Evolutionary conservation across 1,140 invertebrate genomes (phyloP), one percentile per base, ranked within the genome.

Genomic region (Conus betulinus): DNA sequence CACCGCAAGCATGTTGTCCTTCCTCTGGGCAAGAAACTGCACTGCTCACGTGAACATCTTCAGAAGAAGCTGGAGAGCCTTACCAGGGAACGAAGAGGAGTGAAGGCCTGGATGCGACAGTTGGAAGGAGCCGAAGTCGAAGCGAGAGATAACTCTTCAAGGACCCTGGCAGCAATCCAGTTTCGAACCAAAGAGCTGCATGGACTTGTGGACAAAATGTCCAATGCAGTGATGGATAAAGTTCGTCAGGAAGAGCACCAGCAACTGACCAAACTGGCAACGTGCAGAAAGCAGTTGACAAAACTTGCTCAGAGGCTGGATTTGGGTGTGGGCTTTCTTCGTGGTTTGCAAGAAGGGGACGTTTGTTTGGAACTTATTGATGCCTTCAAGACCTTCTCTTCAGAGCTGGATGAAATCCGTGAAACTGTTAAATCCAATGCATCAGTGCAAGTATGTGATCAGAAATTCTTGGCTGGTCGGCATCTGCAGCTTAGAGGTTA

Each of bases 301-400:
- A 74, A 39, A 5, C 92, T 91, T 78, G 78, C 89, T 15, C 88
- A 93, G 27, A 88, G 91, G 13, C 60, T 92, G 55, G 88, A 92
- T 51, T 89, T 89, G 27, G 93, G 92, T 15, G 85, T 91, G 57
- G 76, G 84, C 53, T 94, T 94, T 87, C 87, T 94, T 6, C 91
- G 91, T 39, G 92, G 93, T 53, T 89, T 94, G 0, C 93, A 93
- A 63, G 93, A 93, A 57, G 92, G 90, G 78, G 93, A 94, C 76
- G 91, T 94, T 81, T 92, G 93, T 82, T 78, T 94, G 74, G 93
- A 94, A 89, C 89, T 93, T 39, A 53, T 94, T 8, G 90, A 91
- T n/a, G 87, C 87, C 5, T 90, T 87, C 87, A 90, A 88, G 74
- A 76, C 84, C 6, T 90, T 87, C 71, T 84, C 76, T 10, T 25